Percentiles rank a stretch among this genome's conserved stretches.
Evolutionary conservation across 92 coral and sea anemone genomes (phyloP).

Genomic region (Heteractis magnifica): DNA sequence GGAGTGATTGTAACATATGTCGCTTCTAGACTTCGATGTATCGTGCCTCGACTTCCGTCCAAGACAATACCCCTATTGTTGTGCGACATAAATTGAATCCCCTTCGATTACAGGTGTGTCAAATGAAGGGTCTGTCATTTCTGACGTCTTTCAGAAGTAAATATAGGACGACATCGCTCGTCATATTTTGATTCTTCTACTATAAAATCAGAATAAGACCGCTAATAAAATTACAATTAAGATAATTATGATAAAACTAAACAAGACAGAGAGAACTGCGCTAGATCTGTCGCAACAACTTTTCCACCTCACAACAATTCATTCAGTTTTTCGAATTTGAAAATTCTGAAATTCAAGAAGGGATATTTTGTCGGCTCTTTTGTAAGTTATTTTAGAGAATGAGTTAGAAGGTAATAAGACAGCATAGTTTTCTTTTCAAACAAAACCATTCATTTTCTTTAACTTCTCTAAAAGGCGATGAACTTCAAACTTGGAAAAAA

Average conservation of each 20-base stretch:
- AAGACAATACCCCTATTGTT: neutral
- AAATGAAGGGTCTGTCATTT: neutral
- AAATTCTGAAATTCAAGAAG: neutral
- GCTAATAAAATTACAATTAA: neutral
- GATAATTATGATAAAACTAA: neutral
- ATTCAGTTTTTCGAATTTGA: neutral
- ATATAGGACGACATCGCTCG: neutral
- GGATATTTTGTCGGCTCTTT: neutral
- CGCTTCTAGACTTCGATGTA: neutral
- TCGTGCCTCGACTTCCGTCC: conserved; percentile 10
- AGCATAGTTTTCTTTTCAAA: neutral
- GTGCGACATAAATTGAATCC: conserved; percentile 1
- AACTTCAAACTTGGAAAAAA: too few species aligned
- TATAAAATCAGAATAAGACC: neutral
- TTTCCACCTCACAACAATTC: neutral
- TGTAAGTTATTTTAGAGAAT: neutral
- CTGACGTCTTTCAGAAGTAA: neutral
- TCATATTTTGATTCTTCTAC: neutral
- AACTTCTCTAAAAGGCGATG: too few species aligned
- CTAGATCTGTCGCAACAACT: too few species aligned
- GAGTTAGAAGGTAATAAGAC: neutral
- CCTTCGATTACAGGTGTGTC: neutral
- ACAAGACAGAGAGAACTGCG: neutral
- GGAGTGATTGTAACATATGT: neutral
- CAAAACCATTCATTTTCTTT: neutral